A percentile compares a stretch with the other conserved stretches of the same genome.
Conservation (phyloP, 2,113 vertebrate genomes). For the Pterocles orientalis region DNA sequence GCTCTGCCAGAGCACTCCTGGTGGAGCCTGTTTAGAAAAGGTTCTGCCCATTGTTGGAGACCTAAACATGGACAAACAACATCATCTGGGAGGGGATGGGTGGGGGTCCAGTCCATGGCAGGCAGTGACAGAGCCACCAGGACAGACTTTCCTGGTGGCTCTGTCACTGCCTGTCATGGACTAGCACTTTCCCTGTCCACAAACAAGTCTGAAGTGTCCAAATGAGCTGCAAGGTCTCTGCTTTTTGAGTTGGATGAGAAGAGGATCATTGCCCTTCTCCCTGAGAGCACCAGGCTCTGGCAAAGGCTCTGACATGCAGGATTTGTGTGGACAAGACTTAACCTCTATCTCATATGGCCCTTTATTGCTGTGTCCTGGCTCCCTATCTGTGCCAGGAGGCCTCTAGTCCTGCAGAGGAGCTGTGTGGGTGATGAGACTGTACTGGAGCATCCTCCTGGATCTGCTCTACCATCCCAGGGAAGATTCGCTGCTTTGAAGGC, state of each 20-base stretch:
- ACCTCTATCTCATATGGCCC: neutral
- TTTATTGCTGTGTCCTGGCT: neutral
- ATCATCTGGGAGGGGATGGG: too few species aligned
- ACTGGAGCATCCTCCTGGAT: neutral
- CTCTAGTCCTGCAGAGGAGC: neutral
- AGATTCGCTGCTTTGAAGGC: neutral
- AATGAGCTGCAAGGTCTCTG: neutral
- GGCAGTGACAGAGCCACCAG: neutral
- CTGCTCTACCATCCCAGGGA: neutral
- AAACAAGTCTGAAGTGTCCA: neutral
- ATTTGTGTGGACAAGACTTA: neutral
- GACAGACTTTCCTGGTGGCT: neutral
- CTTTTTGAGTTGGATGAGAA: neutral
- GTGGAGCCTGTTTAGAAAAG: too few species aligned
- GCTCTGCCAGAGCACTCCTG: too few species aligned
- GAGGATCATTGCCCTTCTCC: neutral
- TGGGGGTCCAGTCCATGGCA: too few species aligned
- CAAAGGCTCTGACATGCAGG: neutral
- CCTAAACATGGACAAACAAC: too few species aligned
- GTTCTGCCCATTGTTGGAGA: too few species aligned
- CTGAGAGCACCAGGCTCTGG: neutral
- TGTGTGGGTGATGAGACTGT: too few species aligned
- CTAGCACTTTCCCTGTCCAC: too few species aligned
- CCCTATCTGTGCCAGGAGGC: neutral
- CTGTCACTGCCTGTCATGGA: too few species aligned